Base-by-base conservation (phyloP, 1,140 invertebrate species). In the Phymastichus coffea region DNA sequence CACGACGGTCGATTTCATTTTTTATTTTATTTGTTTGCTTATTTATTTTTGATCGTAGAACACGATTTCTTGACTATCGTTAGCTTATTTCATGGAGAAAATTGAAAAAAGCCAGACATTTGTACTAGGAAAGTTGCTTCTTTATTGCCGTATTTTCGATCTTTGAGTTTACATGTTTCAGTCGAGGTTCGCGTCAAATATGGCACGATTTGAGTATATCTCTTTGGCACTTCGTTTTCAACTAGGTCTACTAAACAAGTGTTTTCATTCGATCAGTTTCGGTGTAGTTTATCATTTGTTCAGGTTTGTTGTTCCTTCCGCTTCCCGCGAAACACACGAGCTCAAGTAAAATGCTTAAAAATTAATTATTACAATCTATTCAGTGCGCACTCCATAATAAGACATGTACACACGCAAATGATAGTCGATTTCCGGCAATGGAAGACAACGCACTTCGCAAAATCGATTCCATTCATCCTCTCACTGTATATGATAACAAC, bases 121-220 rank as follows among this genome's bases (percentile, higher is more conserved):
- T 55, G 10, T 56, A 55, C 28, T 54, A 61, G 59, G 52, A 61
- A 61, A 61, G 37, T 49, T 56, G 51, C 56, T 54, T 60, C 57
- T 60, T 60, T 60, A 60, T 60, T 60, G 49, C 51, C 51, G 49
- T 54, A 54, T 60, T 54, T 52, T 59, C 57, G 57, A 60, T 48
- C 41, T 54, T 52, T 46, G n/a, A 38, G 22, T 51, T 59, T 54
- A 60, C 57, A 60, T 53, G 37, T 38, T 54, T 47, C 41, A 57
- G 54, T 57, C 54, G 33, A 47, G 23, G 43, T 57, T 57, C 54
- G 33, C 40, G 23, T 28, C 38, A 25, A 46, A 46, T 55, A 57
- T 47, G 44, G 30, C 54, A 48, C 33, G 15, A 47, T 22, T 48
- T n/a, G n/a, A n/a, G n/a, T n/a, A 37, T 47, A n/a, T n/a, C n/a